Evolutionary conservation across 2,888 invertebrate genomes (phyloP).

Genomic region (Crossocerus cetratus): DNA sequence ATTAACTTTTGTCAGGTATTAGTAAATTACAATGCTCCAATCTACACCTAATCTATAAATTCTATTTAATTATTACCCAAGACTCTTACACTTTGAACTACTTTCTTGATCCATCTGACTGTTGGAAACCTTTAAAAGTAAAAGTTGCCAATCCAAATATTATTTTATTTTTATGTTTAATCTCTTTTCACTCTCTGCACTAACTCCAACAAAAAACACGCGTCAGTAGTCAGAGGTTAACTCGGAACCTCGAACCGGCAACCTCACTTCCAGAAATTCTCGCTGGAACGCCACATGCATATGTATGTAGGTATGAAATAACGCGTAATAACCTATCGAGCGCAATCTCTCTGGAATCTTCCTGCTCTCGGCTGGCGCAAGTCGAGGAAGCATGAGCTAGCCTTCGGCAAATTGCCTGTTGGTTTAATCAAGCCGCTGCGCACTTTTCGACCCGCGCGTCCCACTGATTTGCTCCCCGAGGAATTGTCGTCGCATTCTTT

Average conservation of each 20-base stretch:
- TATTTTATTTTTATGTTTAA: no score
- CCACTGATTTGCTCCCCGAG: slow-evolving; percentile 56
- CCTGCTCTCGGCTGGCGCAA: slow-evolving; percentile 29
- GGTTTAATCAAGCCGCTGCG: slow-evolving; percentile 56
- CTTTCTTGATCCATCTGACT: no score
- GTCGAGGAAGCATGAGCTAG: slow-evolving; percentile 38
- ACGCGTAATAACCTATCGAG: slow-evolving; percentile 40
- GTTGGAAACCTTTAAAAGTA: no score
- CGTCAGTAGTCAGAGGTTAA: not conserved
- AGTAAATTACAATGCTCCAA: no score
- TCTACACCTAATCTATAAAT: no score
- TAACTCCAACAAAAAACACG: no score
- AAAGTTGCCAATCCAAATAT: no score
- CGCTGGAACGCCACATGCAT: slow-evolving; percentile 26
- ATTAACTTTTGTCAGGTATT: no score
- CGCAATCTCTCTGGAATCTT: slow-evolving; percentile 46
- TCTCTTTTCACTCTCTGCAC: no score
- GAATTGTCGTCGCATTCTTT: slow-evolving; percentile 42
- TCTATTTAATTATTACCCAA: no score
- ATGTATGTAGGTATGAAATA: not conserved
- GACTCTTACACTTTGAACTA: no score
- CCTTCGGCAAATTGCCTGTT: slow-evolving; percentile 45
- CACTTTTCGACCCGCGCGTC: slow-evolving; percentile 43
- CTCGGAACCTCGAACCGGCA: slow-evolving; percentile 34
- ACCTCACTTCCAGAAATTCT: slow-evolving; percentile 42